Percentiles rank a stretch among this genome's conserved stretches.
Evolutionary conservation across 1,140 invertebrate genomes (phyloP).

Genomic region (Proales similis): DNA sequence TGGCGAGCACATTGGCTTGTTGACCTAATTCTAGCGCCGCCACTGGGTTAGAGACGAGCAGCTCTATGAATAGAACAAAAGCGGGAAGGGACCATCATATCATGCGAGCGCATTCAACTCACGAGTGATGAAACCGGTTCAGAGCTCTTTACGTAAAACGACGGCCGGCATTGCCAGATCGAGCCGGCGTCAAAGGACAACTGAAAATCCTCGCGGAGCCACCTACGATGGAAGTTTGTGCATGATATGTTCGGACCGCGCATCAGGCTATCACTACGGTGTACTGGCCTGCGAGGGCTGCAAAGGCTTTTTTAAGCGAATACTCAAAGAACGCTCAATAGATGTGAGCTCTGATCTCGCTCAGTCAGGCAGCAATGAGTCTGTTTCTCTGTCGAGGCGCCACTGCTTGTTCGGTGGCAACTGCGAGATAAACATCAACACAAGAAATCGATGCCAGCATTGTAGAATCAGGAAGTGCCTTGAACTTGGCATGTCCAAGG

Average conservation of each 20-base stretch:
- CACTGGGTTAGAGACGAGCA: too few relatives aligned
- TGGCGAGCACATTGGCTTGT: too few relatives aligned
- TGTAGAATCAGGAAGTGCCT: slow-evolving; percentile 98
- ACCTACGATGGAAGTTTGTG: slow-evolving; percentile 42
- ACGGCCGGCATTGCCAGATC: neutral
- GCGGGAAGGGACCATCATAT: too few relatives aligned
- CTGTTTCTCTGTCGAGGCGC: too few relatives aligned
- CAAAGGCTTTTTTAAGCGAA: slow-evolving; percentile 54
- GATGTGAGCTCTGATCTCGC: slow-evolving; percentile 42
- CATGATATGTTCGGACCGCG: slow-evolving; percentile 54
- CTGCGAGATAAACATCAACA: slow-evolving; percentile 49
- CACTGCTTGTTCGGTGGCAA: slow-evolving; percentile 27
- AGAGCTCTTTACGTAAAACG: neutral
- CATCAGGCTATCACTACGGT: slow-evolving; percentile 55
- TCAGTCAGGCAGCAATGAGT: slow-evolving; percentile 52
- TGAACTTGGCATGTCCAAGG: slow-evolving; percentile 94
- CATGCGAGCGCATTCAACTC: too few relatives aligned
- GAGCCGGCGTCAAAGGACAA: neutral
- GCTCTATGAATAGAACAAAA: too few relatives aligned
- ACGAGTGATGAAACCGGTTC: too few relatives aligned
- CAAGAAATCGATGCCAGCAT: slow-evolving; percentile 96
- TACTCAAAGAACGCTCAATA: slow-evolving; percentile 38
- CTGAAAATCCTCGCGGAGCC: slow-evolving; percentile 15
- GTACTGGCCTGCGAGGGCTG: slow-evolving; percentile 57
- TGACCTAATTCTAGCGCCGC: too few relatives aligned